These are phyloP conservation scores for Erpobdella octoculata DNA, from an alignment of 2,888 invertebrate species.

Conservation along the genomic window DNA sequence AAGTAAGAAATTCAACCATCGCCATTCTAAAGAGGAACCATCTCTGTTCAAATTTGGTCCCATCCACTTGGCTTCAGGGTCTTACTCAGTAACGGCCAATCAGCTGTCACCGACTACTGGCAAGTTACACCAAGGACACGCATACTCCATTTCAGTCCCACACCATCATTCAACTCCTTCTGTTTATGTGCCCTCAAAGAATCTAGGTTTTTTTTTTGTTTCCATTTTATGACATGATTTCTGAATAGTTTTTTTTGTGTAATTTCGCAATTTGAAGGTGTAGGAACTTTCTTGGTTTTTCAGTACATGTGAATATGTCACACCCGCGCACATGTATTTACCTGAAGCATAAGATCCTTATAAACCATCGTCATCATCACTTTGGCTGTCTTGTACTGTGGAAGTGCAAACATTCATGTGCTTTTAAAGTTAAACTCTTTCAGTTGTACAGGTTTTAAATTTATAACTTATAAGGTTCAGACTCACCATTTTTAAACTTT, in stretches of 20 bases:
- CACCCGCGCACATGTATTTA: too few relatives aligned
- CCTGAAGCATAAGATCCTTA: too few relatives aligned
- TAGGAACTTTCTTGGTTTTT: too few relatives aligned
- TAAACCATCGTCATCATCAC: too few relatives aligned
- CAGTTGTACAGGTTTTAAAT: too few relatives aligned
- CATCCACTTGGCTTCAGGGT: neutral
- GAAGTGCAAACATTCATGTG: too few relatives aligned
- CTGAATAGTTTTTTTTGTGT: neutral
- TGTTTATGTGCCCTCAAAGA: constrained; percentile 21
- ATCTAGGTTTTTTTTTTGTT: constrained; percentile 4
- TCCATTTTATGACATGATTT: neutral
- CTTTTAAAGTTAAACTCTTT: too few relatives aligned
- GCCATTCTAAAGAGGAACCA: constrained; percentile 3
- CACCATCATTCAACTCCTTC: constrained; percentile 17
- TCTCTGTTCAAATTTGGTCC: neutral
- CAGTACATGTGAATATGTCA: too few relatives aligned
- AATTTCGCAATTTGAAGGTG: too few relatives aligned
- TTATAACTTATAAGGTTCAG: too few relatives aligned
- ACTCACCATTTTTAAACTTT: too few relatives aligned
- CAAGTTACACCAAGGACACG: neutral
- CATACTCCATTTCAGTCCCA: neutral
- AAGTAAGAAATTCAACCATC: constrained; percentile 65
- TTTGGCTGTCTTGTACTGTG: too few relatives aligned
- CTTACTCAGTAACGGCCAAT: neutral
- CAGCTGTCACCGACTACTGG: neutral